These are phyloP conservation scores for Operophtera brumata DNA, from an alignment of 2,888 invertebrate species.

Conservation along the genomic window DNA sequence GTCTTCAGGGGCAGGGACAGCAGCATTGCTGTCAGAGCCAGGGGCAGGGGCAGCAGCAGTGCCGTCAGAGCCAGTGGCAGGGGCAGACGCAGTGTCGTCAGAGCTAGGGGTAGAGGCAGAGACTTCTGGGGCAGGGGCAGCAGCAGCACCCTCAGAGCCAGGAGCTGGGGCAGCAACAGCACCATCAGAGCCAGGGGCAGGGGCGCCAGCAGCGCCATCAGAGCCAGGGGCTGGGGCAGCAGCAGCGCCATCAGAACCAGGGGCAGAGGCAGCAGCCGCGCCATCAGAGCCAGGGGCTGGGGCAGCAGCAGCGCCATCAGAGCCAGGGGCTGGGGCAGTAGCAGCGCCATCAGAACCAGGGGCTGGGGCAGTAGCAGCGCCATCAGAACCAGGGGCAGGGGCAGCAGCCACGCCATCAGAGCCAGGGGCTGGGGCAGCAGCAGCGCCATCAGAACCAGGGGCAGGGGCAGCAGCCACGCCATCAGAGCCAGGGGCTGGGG, in stretches of 20 bases:
- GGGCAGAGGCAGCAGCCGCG: background rate
- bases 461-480: background rate
- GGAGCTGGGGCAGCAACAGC: background rate
- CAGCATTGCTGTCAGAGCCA: slow-evolving; percentile 2
- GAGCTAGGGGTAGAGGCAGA: slow-evolving; percentile 1
- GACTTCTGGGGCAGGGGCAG: background rate
- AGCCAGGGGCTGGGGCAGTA: background rate
- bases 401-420: background rate
- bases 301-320: slow-evolving; percentile 8
- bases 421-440: background rate
- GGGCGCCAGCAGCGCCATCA: too few relatives aligned
- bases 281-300: slow-evolving; percentile 3
- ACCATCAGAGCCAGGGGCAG: background rate
- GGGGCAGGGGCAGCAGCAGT: slow-evolving; percentile 1
- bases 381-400: background rate
- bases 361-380: slow-evolving; percentile 2
- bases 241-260: background rate
- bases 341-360: slow-evolving; percentile 2
- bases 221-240: background rate
- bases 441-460: background rate
- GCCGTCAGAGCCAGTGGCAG: background rate
- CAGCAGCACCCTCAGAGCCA: background rate
- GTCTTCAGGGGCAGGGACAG: background rate
- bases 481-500: background rate
- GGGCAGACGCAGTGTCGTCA: background rate